Evolutionary conservation across 37 sponge, comb jelly and placozoan species (phyloP).

Genomic region (Aplysina aerophoba): DNA sequence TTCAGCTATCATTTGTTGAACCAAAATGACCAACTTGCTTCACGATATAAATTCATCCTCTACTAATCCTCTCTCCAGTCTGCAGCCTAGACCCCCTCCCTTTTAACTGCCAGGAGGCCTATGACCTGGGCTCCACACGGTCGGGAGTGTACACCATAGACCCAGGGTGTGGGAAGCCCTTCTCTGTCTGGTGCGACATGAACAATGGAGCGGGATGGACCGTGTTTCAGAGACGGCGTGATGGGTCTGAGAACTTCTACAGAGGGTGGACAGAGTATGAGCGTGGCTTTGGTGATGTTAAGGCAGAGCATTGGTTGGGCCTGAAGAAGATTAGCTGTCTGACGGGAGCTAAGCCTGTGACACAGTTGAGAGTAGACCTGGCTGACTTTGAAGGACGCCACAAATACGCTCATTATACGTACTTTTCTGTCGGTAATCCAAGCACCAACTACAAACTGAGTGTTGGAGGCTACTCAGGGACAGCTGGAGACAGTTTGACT

Average conservation of each 20-base stretch:
- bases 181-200: slow-evolving; percentile 18
- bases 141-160: too few relatives aligned
- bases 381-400: background rate
- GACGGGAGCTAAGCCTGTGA: background rate
- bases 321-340: slow-evolving; percentile 32
- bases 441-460: slow-evolving; percentile 27
- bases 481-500: background rate
- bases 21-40: too few relatives aligned
- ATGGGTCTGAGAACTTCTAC: slow-evolving; percentile 28
- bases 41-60: too few relatives aligned
- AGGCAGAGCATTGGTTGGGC: slow-evolving; percentile 33
- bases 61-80: too few relatives aligned
- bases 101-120: too few relatives aligned
- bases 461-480: slow-evolving; percentile 19
- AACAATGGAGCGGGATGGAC: slow-evolving; percentile 38
- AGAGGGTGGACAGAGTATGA: slow-evolving; percentile 28
- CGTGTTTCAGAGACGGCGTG: slow-evolving; percentile 37
- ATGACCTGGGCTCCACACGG: too few relatives aligned
- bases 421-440: slow-evolving; percentile 29
- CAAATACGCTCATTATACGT: slow-evolving; percentile 8
- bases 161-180: background rate
- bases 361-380: slow-evolving; percentile 19
- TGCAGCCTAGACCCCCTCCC: too few relatives aligned
- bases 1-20: too few relatives aligned
- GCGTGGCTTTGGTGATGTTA: slow-evolving; percentile 33